Base-by-base conservation (phyloP, 2,113 vertebrate genomes). In the Syrrhaptes paradoxus region DNA sequence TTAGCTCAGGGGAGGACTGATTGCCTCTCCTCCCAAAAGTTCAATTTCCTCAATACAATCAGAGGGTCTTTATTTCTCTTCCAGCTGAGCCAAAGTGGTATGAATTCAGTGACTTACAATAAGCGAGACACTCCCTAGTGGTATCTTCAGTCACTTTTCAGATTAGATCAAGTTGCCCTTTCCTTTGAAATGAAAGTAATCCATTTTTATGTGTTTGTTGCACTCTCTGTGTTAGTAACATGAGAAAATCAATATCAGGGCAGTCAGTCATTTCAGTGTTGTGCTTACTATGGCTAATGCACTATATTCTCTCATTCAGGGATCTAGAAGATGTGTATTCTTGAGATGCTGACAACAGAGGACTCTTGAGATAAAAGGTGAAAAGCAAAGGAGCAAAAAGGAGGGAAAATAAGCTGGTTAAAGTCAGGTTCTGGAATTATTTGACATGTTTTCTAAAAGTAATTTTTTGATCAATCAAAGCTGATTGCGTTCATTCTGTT, bases 181-280 rank as follows among this genome's bases (percentile, higher is more conserved):
- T 88, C 59, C 92, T 93, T 90, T 84, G 85, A 94, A 94, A 92
- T 51, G 29, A 68, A 88, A 88, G 59, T 43, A 93, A 94, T 96
- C 38, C 5, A 41, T 94, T 97, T 95, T 74, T 75, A 49, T 77
- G 26, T 82, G 52, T 79, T 85, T 59, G 24, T 95, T 83, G 45
- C 76, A 65, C 63, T 86, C 68, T 54, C 52, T 49, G 8, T 85
- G 45, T 51, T 94, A 57, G 58, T 70, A 68, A 32, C 76, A 26
- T 4, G 17, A 81, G 51, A 84, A 93, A 88, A 93, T 95, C 93
- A 93, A 10, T 91, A 90, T 19, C 51, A 67, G 55, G 49, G 45
- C 52, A 83, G 75, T 59, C 88, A 72, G 34, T 74, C 32, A 68
- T 92, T 90, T 90, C 52, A 52, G 48, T 72, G 49, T 63, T 83